Percentiles rank a stretch among this genome's conserved stretches.
These are phyloP conservation scores for Zaprionus taronus DNA, from an alignment of 1,140 invertebrate species.

Conservation along the genomic window DNA sequence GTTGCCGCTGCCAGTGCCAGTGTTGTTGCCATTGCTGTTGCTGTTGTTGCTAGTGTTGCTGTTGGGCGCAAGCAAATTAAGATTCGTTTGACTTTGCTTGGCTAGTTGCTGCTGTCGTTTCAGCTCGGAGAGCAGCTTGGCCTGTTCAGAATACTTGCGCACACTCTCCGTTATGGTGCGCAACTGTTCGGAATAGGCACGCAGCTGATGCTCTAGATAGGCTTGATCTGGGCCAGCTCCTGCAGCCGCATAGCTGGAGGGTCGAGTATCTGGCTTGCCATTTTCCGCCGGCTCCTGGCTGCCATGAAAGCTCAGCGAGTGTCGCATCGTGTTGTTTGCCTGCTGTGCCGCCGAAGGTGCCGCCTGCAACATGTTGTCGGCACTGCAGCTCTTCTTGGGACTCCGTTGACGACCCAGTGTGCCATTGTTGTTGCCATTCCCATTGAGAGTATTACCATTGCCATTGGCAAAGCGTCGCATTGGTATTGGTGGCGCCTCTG, in stretches of 20 bases:
- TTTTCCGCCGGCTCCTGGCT: slow-evolving; percentile 38
- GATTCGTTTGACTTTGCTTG: slow-evolving; percentile 71
- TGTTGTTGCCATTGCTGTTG: slow-evolving; percentile 28
- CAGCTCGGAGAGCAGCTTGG: slow-evolving; percentile 78
- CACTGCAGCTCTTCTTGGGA: slow-evolving; percentile 59
- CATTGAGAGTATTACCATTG: slow-evolving; percentile 53
- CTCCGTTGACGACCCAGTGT: slow-evolving; percentile 24
- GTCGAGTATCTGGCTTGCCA: slow-evolving; percentile 53
- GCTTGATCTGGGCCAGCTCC: slow-evolving; percentile 72
- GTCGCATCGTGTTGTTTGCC: slow-evolving; percentile 58
- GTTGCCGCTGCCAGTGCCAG: slow-evolving; percentile 28
- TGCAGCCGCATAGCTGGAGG: slow-evolving; percentile 75
- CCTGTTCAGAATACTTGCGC: slow-evolving; percentile 83
- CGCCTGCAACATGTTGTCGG: slow-evolving; percentile 53
- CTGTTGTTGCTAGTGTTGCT: slow-evolving; percentile 12
- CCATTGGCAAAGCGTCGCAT: slow-evolving; percentile 54
- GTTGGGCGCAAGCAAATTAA: slow-evolving; percentile 60
- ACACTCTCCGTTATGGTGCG: slow-evolving; percentile 83
- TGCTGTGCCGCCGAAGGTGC: neutral
- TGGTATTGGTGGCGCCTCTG: slow-evolving; percentile 38
- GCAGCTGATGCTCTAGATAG: slow-evolving; percentile 80
- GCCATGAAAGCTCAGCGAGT: slow-evolving; percentile 80
- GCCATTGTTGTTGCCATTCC: slow-evolving; percentile 42
- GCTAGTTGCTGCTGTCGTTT: slow-evolving; percentile 80
- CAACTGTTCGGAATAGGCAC: slow-evolving; percentile 82